Conservation (phyloP, 1,140 invertebrate species). For the Drosophila pachea region DNA sequence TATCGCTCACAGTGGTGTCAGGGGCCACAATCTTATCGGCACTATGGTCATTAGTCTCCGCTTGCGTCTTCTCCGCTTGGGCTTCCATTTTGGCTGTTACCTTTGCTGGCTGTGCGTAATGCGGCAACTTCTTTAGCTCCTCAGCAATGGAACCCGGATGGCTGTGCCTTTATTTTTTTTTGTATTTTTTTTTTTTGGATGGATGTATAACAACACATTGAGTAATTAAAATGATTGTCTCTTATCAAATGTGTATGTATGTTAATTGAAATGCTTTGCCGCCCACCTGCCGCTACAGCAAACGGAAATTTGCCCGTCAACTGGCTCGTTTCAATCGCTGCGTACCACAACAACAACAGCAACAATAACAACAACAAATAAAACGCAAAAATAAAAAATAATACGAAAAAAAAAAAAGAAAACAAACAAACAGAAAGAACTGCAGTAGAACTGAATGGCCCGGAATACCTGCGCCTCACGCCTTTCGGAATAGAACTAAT, state of each 20-base stretch:
- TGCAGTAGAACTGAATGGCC: not conserved
- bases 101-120: slow-evolving; percentile 41
- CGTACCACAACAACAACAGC: not conserved
- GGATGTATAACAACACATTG: slow-evolving; percentile 18
- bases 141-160: slow-evolving; percentile 64
- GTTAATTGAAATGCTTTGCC: slow-evolving; percentile 48
- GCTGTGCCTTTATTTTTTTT: not conserved
- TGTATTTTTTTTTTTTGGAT: not conserved
- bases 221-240: slow-evolving; percentile 59
- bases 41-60: slow-evolving; percentile 21
- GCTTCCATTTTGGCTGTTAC: slow-evolving; percentile 61
- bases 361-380: too few species aligned
- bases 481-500: slow-evolving; percentile 61
- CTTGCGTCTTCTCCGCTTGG: slow-evolving; percentile 23
- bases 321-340: slow-evolving; percentile 8
- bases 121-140: slow-evolving; percentile 57
- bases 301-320: slow-evolving; percentile 46
- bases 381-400: too few species aligned
- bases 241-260: slow-evolving; percentile 53
- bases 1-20: slow-evolving; percentile 37
- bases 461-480: slow-evolving; percentile 47
- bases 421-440: not conserved
- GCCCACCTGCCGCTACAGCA: slow-evolving; percentile 51
- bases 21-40: slow-evolving; percentile 62
- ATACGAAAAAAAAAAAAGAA: slow-evolving; percentile 1